Evolutionary conservation across 2,797 vertebrate genomes (phyloP).

Genomic region (Mustela erminea): DNA sequence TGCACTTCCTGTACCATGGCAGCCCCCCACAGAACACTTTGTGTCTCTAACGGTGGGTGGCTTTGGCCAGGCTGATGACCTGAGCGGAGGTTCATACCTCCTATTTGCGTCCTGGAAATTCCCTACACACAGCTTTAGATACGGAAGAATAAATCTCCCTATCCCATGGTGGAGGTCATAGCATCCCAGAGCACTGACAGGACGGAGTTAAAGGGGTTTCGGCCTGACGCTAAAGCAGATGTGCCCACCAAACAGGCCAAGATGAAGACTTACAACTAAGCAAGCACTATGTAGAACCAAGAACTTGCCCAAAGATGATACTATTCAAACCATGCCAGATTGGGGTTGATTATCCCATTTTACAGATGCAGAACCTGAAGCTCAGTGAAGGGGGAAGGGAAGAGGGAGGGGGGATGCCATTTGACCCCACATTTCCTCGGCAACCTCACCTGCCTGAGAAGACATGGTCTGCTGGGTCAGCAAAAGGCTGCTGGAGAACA

Average conservation of each 20-base stretch:
- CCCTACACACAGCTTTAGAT: not conserved
- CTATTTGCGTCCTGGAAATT: not conserved
- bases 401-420: not conserved
- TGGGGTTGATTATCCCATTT: not conserved
- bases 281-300: not conserved
- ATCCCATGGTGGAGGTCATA: no score
- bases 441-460: not conserved
- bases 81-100: not conserved
- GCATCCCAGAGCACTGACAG: not conserved
- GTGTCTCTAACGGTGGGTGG: rapidly evolving
- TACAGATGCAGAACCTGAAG: not conserved
- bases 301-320: not conserved
- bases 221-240: not conserved
- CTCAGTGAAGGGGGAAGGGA: not conserved
- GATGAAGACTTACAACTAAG: not conserved
- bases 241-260: not conserved
- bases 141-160: not conserved
- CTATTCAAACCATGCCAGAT: not conserved
- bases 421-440: not conserved
- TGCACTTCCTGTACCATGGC: not conserved
- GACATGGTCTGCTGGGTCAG: not conserved
- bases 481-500: not conserved
- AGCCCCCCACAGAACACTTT: not conserved
- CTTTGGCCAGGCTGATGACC: not conserved
- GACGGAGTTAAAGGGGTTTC: not conserved